Percentiles rank a stretch among this genome's conserved stretches.
These are phyloP conservation scores for Scaptomyza tumidula DNA, from an alignment of 2,888 invertebrate species.

Conservation along the genomic window DNA sequence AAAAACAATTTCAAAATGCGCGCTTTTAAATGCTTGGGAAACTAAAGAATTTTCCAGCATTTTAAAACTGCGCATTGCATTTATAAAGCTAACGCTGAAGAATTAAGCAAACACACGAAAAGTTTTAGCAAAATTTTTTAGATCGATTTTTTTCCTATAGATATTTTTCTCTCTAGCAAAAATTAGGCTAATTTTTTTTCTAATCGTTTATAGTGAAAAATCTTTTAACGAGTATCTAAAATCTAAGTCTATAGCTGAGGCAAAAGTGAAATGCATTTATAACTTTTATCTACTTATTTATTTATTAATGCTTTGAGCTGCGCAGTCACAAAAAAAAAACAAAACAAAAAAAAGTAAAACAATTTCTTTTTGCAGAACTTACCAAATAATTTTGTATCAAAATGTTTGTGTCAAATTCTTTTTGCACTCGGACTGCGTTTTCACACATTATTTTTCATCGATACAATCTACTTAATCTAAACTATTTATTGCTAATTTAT, in stretches of 20 bases:
- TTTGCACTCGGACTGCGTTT: slow-evolving; percentile 48
- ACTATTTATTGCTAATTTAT: slow-evolving; percentile 55
- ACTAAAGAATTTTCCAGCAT: slow-evolving; percentile 55
- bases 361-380: slow-evolving; percentile 52
- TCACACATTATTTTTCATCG: slow-evolving; percentile 21
- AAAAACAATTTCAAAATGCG: slow-evolving; percentile 60
- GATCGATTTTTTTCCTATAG: slow-evolving; percentile 20
- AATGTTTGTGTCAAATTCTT: slow-evolving; percentile 75
- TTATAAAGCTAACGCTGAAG: slow-evolving; percentile 25
- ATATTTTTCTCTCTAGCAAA: slow-evolving; percentile 46
- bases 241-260: slow-evolving; percentile 63
- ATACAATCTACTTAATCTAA: slow-evolving; percentile 39
- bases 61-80: slow-evolving; percentile 82
- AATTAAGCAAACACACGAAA: slow-evolving; percentile 12
- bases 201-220: slow-evolving; percentile 44
- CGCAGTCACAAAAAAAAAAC: slow-evolving; percentile 11
- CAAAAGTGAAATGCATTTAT: slow-evolving; percentile 70
- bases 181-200: slow-evolving; percentile 59
- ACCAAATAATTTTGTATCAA: slow-evolving; percentile 83
- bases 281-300: slow-evolving; percentile 53
- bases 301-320: slow-evolving; percentile 56
- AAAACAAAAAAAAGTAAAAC: background rate
- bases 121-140: slow-evolving; percentile 41
- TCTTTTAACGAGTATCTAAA: slow-evolving; percentile 57
- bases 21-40: slow-evolving; percentile 75